Conservation (phyloP, 2,113 vertebrate genomes). For the Leptobrachium ailaonicum region DNA sequence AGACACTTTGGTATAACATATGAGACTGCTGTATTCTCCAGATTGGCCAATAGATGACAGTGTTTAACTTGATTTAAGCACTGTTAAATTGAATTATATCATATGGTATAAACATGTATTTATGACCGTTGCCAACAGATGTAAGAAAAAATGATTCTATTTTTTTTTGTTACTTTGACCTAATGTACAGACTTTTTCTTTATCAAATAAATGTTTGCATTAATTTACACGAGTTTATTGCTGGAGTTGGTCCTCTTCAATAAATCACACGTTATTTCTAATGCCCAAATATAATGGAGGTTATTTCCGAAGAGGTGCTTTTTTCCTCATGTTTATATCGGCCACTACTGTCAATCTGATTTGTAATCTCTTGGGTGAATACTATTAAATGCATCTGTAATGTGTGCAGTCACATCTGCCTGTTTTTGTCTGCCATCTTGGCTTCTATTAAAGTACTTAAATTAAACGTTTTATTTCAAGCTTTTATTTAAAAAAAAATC, state of each 20-base stretch:
- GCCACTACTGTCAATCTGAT: not conserved
- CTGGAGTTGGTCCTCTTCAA: not conserved
- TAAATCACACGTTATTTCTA: not conserved
- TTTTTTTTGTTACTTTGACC: constrained; percentile 11
- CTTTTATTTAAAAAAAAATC: constrained; percentile 31
- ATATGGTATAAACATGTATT: constrained; percentile 16
- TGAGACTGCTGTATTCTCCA: not conserved
- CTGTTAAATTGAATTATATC: not conserved
- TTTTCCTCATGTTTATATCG: not conserved
- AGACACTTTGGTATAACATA: too few species aligned
- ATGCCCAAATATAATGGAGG: not conserved
- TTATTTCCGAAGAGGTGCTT: not conserved
- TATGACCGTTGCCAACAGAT: not conserved
- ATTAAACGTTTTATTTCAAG: constrained; percentile 26
- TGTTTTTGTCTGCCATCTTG: constrained; percentile 15
- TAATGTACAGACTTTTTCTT: not conserved
- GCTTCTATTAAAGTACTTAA: constrained; percentile 25
- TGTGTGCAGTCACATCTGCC: constrained; percentile 10
- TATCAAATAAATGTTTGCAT: not conserved
- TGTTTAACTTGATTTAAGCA: constrained; percentile 38
- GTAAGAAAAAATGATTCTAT: constrained; percentile 4
- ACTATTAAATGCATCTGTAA: not conserved
- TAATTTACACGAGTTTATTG: not conserved
- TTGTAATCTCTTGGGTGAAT: constrained; percentile 2
- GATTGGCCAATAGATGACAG: constrained; percentile 57